Conservation (phyloP, 2,797 vertebrate species). For the Manis pentadactyla region DNA sequence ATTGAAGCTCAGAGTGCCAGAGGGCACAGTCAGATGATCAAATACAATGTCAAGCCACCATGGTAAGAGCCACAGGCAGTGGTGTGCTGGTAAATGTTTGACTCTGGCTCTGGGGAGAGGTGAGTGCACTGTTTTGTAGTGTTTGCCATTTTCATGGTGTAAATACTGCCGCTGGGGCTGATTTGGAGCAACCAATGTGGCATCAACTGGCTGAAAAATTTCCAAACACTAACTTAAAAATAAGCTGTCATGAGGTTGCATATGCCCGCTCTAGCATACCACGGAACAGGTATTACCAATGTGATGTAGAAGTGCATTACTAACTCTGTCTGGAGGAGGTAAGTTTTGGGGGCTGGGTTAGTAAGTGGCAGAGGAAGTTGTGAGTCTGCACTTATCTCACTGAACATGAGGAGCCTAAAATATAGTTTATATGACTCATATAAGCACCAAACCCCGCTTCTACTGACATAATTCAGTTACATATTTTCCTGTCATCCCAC, state of each 20-base stretch:
- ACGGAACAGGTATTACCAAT: neutral
- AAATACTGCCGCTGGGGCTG: neutral
- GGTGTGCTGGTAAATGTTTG: neutral
- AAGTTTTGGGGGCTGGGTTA: neutral
- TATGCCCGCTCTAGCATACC: neutral
- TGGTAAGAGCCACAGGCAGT: neutral
- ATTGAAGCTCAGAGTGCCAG: neutral
- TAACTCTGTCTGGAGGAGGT: neutral
- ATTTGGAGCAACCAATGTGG: conserved; percentile 9
- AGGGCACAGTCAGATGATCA: neutral
- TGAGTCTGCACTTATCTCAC: neutral
- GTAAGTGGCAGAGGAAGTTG: neutral
- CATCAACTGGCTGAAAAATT: neutral
- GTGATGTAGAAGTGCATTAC: neutral
- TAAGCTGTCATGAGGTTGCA: neutral
- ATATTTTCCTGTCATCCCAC: neutral
- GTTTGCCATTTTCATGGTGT: neutral
- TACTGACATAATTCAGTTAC: neutral
- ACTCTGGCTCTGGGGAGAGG: neutral
- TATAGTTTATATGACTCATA: too few relatives aligned
- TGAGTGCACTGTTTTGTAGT: neutral
- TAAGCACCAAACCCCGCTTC: neutral
- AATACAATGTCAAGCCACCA: neutral
- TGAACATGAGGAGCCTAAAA: too few relatives aligned
- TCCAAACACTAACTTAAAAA: neutral